Evolutionary conservation across 2,797 vertebrate genomes (phyloP), one percentile per base, ranked within the genome.

Genomic region (Triplophysa yarkandensis): DNA sequence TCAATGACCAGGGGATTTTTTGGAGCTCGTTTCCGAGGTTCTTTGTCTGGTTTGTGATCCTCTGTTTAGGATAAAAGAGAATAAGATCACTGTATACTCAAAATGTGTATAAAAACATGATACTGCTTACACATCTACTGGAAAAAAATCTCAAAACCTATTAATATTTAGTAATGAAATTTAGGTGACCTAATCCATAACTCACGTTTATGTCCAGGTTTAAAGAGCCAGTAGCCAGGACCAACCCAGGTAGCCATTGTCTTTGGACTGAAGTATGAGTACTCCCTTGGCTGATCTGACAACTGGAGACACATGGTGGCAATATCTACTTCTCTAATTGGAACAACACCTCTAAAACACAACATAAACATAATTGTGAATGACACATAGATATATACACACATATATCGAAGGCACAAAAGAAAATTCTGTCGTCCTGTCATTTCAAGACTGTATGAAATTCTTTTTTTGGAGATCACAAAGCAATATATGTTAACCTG

Each of bases 181-280:
- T n/a, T n/a, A n/a, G 11, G 39, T 17, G n/a, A 2, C 5, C 43
- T 44, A 27, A 14, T 60, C 19, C 41, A 34, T 44, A 14, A 90
- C 93, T 61, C 87, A 98, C 97, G 46, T 74, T 92, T 95, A 79
- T 89, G 92, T 4, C 83, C 93, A 1, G 95, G 95, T 81, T 91
- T 95, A 87, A 98, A 98, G 62, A 93, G 92, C 97, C 97, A 99
- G 90, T 98, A 97, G 9, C 95, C 94, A 0, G 97, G 97, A 41
- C 97, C 97, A 0, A 95, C 96, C 96, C 96, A 98, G 27, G 94
- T 91, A 0, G 94, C 93, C 92, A 99, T 95, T 2, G 91, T 95
- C 17, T 90, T 91, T 25, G 97, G 97, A 84, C 97, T 98, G 87
- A 99, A 99, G 89, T 99, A 99, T 3, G 97, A 99, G 64, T 99